Conservation (phyloP, 2,113 vertebrate genomes). For the Apistogramma diplotaenia region DNA sequence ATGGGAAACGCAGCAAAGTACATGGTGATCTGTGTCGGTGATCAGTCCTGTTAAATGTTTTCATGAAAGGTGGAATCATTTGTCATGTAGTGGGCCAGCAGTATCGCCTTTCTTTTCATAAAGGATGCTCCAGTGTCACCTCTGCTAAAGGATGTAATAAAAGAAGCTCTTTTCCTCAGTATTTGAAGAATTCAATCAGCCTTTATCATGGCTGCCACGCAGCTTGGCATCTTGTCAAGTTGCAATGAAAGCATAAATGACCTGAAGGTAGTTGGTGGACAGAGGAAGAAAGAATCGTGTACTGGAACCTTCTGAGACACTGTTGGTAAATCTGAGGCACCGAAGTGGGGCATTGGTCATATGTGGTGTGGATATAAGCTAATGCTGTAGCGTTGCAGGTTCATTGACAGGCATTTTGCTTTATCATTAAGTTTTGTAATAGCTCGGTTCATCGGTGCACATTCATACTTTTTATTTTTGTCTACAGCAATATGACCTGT, state of each 20-base stretch:
- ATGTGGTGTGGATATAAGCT: background rate
- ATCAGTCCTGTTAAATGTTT: background rate
- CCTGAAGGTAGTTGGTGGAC: background rate
- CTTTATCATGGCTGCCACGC: no score
- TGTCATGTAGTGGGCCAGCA: no score
- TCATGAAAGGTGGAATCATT: no score
- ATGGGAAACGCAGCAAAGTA: background rate
- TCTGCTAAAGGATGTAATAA: no score
- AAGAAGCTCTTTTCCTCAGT: no score
- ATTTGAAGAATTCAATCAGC: no score
- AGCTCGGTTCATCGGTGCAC: background rate
- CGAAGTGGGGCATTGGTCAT: background rate
- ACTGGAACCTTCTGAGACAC: background rate
- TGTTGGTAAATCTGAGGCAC: background rate
- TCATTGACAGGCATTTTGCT: background rate
- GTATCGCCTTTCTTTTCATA: background rate
- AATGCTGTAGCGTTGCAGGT: conserved; percentile 18
- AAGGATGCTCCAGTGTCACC: background rate
- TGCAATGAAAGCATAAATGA: background rate
- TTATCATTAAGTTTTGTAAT: background rate
- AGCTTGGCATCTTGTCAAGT: background rate
- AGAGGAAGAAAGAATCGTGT: background rate
- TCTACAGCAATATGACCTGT: background rate
- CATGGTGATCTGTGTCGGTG: background rate
- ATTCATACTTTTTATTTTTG: background rate